Evolutionary conservation across 2,888 invertebrate genomes (phyloP), one percentile per base, ranked within the genome.

Genomic region (Tetragnatha montana): DNA sequence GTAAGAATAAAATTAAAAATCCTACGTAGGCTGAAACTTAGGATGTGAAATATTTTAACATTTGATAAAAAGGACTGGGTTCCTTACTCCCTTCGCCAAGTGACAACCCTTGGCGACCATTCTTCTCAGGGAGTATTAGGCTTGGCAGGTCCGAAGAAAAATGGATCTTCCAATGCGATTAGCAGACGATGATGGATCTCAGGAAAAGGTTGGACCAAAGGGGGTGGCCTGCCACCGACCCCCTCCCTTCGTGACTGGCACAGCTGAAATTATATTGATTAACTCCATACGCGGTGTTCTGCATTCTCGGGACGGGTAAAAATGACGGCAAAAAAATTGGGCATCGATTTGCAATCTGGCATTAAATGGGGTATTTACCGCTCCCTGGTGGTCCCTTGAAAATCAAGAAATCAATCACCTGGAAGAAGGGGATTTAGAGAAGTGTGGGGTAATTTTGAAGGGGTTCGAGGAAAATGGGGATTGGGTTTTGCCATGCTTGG

Each of bases 181-280:
- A 89, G 86, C 81, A 71, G 86, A 86, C 86, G 86, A 89, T 89
- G 89, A 89, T 89, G 89, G 89, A 89, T 89, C 84, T 81, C 84
- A 75, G 81, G 89, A 76, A 76, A 71, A 89, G 89, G 89, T 75
- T 85, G 84, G 85, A 71, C 84, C 81, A 51, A 76, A 84, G n/a
- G 81, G 89, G 89, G 88, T 73, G 74, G 73, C 69, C 68, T 21
- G 51, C 47, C 70, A 80, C 49, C 35, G 17, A 22, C 78, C 49
- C 78, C 21, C 47, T 86, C 69, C 81, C 49, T 89, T 89, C 89
- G 89, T 89, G 89, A 84, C 89, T 80, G 49, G 83, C 83, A 80
- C 68, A 80, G 88, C 35, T 74, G 73, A 70, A 89, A 89, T 89
- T 89, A 85, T 89, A 89, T 89, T 89, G 89, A 89, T 89, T 89